Percentiles rank a stretch among this genome's conserved stretches.
phyloP scores from a whole-genome alignment of 2,113 vertebrate genomes.

The Tringa solitaria region DNA sequence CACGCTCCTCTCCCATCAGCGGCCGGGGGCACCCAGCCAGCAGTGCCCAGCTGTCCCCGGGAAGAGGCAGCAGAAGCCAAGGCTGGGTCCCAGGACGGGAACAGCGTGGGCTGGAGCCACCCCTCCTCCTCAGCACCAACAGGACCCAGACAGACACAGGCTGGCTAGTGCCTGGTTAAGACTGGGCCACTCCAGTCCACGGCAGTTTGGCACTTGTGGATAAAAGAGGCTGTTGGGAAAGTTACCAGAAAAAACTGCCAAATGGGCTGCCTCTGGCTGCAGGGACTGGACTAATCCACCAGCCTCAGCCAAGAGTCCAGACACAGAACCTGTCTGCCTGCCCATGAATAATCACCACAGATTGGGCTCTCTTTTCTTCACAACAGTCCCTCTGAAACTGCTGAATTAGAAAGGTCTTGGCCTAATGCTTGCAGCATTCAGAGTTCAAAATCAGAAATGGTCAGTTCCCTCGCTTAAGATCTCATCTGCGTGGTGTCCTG shows the following conservation, averaged over 20 bases:
- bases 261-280: neutral
- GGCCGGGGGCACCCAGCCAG: fast-evolving
- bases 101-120: fast-evolving
- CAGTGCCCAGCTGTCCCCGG: neutral
- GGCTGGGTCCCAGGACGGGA: fast-evolving
- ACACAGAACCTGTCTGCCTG: neutral
- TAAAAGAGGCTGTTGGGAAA: neutral
- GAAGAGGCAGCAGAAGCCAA: neutral
- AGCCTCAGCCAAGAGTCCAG: neutral
- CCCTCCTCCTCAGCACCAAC: neutral
- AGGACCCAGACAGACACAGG: neutral
- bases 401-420: neutral
- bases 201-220: neutral
- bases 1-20: neutral
- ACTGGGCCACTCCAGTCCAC: neutral
- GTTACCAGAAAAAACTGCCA: neutral
- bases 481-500: neutral
- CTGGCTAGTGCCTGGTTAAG: neutral
- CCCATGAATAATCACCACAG: neutral
- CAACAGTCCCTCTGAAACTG: neutral
- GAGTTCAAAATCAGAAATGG: neutral
- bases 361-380: neutral
- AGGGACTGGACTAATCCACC: neutral
- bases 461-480: neutral
- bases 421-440: neutral